Base-by-base conservation (phyloP, 2,113 vertebrate genomes). In the Plectropomus leopardus region DNA sequence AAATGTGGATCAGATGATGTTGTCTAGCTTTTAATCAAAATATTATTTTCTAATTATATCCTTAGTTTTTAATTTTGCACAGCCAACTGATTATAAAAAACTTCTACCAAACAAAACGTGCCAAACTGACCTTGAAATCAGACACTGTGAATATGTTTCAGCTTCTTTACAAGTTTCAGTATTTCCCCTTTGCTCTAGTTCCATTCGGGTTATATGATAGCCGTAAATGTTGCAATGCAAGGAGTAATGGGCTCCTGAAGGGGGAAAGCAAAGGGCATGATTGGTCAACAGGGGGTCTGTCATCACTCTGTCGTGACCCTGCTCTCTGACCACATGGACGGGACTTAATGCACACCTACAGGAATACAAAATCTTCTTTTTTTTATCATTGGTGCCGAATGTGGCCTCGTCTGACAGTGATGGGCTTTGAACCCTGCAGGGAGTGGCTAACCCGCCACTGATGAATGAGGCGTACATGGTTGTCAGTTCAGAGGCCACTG, bases 401-500 rank as follows among this genome's bases (percentile, higher is more conserved):
- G 47, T 21, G 21, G 60, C 72, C 45, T 42, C 21, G 3, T 16
- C 40, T 47, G 72, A 67, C 63, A 63, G 32, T 32, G 84, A 78
- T n/a, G 36, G 54, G 47, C 54, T 88, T 78, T 80, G 68, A 73
- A 58, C 51, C 36, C 72, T 55, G 60, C 53, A 50, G 82, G 74
- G 70, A 81, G 60, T 7, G 15, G 42, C 74, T 32, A 51, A 82
- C 72, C 26, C 23, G 73, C 36, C 23, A 3, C 23, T 79, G 82
- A 88, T 76, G 34, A 85, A 80, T 54, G 60, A 86, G 63, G n/a
- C 8, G 0, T 9, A 23, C 26, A 28, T 5, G 76, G 61, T n/a
- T 47, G 53, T 61, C 65, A 13, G 71, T 76, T 75, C 81, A 84
- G 81, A 79, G 67, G 88, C 42, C 59, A 2, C 36, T 28, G 50